A percentile compares a stretch with the other conserved stretches of the same genome.
Conservation (phyloP, 2,888 invertebrate genomes). For the Lasiommata megera region DNA sequence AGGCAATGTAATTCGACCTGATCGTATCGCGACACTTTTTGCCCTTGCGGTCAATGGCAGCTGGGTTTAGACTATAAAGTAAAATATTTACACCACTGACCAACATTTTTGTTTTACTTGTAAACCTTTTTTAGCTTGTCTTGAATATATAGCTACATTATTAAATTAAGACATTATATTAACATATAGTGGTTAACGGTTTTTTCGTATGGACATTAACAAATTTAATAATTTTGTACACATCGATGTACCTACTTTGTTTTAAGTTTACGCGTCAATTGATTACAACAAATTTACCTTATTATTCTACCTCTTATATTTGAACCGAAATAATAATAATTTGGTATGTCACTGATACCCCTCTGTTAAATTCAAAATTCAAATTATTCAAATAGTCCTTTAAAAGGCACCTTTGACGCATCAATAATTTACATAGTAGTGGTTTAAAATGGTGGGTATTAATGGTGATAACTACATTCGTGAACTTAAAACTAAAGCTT, state of each 20-base stretch:
- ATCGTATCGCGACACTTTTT: slow-evolving; percentile 76
- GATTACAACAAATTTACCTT: too few species aligned
- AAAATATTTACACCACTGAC: slow-evolving; percentile 53
- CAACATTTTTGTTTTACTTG: slow-evolving; percentile 23
- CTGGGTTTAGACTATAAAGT: slow-evolving; percentile 51
- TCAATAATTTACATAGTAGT: too few species aligned
- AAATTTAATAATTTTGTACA: not conserved
- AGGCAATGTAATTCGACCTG: slow-evolving; percentile 77
- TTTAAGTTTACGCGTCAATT: not conserved
- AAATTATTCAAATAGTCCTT: too few species aligned
- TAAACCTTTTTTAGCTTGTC: not conserved
- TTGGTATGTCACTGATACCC: too few species aligned
- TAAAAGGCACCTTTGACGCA: too few species aligned
- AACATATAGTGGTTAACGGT: not conserved
- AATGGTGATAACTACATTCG: too few species aligned
- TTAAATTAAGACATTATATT: not conserved
- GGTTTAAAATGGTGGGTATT: too few species aligned
- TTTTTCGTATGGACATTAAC: not conserved
- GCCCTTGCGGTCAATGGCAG: slow-evolving; percentile 75
- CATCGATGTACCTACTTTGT: not conserved
- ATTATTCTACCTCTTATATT: too few species aligned
- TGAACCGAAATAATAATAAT: too few species aligned
- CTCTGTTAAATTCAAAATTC: too few species aligned
- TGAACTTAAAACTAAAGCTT: too few species aligned
- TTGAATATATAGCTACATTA: not conserved